Percentiles rank a stretch among this genome's conserved stretches.
Evolutionary conservation across 2,888 invertebrate genomes (phyloP).

Genomic region (Nephrocerus scutellatus): DNA sequence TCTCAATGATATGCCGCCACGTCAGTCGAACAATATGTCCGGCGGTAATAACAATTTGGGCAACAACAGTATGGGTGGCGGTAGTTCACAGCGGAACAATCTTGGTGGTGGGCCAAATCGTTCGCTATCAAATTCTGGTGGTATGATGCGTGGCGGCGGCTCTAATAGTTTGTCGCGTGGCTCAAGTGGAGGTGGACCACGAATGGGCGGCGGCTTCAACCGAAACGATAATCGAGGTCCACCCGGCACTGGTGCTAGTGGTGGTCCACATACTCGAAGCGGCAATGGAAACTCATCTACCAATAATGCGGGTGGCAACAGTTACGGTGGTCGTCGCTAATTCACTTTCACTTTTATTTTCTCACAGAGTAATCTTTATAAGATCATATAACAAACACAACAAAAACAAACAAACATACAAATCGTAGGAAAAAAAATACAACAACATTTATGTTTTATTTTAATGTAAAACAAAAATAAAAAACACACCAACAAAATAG

Average conservation of each 20-base stretch:
- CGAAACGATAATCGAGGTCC: constrained; percentile 45
- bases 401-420: constrained; percentile 23
- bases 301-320: constrained; percentile 34
- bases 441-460: constrained; percentile 1
- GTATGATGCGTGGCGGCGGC: constrained; percentile 46
- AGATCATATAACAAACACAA: constrained; percentile 20
- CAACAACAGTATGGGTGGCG: constrained; percentile 31
- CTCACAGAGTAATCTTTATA: too few species aligned
- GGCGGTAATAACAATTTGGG: constrained; percentile 35
- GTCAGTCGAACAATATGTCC: constrained; percentile 34
- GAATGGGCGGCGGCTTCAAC: constrained; percentile 35
- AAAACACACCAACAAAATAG: constrained; percentile 4
- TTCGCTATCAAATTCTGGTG: constrained; percentile 28
- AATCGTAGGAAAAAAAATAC: constrained; percentile 9
- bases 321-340: constrained; percentile 44
- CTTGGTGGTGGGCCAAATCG: constrained; percentile 36
- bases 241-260: constrained; percentile 27
- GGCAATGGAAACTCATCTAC: constrained; percentile 31
- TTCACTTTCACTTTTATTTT: constrained; percentile 33
- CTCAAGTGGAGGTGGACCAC: constrained; percentile 33
- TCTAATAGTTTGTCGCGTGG: constrained; percentile 33
- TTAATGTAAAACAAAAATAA: constrained; percentile 1
- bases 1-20: constrained; percentile 38
- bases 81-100: constrained; percentile 32
- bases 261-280: constrained; percentile 40